Percentiles rank a stretch among this genome's conserved stretches.
Conservation (phyloP, 1,140 invertebrate genomes). For the Trichoplusia ni region DNA sequence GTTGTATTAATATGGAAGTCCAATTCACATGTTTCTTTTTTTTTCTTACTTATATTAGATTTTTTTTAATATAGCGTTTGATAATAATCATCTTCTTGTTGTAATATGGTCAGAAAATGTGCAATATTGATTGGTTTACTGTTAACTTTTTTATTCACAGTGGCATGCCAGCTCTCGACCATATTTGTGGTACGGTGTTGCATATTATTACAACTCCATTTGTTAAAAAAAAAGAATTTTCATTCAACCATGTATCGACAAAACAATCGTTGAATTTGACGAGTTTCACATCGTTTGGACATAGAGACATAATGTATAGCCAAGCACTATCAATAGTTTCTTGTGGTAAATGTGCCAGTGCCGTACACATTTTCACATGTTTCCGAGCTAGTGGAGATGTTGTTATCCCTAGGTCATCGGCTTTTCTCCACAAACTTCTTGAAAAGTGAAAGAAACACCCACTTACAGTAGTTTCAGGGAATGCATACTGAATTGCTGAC, state of each 20-base stretch:
- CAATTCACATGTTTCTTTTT: not conserved
- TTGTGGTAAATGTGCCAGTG: not conserved
- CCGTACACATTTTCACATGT: not conserved
- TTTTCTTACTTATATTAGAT: not conserved
- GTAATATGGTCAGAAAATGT: not conserved
- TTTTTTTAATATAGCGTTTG: not conserved
- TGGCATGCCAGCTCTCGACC: not conserved
- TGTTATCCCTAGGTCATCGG: not conserved
- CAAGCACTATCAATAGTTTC: not conserved
- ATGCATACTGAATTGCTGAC: not conserved
- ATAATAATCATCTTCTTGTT: not conserved
- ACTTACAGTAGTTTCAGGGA: not conserved
- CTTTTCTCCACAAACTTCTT: not conserved
- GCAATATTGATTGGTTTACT: not conserved
- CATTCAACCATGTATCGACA: not conserved
- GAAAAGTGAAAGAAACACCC: not conserved
- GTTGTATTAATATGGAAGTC: not conserved
- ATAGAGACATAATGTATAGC: not conserved
- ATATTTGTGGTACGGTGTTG: not conserved
- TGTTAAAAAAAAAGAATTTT: too few relatives aligned
- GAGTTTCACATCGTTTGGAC: not conserved
- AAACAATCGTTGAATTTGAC: not conserved
- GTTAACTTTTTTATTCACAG: not conserved
- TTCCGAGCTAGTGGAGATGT: not conserved
- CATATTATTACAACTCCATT: not conserved